phyloP scores from a whole-genome alignment of 2,113 vertebrate genomes.

The Microtus ochrogaster region DNA sequence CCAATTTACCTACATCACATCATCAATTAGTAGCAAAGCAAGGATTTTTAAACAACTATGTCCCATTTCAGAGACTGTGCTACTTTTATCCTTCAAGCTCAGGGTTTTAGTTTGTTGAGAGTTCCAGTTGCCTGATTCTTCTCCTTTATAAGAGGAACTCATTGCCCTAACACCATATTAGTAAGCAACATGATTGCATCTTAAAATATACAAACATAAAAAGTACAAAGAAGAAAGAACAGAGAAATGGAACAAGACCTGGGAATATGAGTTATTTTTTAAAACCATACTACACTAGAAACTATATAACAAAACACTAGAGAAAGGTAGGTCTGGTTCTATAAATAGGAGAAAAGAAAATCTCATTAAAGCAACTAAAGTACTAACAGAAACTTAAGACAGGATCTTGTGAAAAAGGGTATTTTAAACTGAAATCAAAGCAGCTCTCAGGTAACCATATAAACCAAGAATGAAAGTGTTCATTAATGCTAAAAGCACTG shows the following conservation, averaged over 20 bases:
- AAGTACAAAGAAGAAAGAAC: conserved; percentile 48
- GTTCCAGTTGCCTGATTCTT: conserved; percentile 27
- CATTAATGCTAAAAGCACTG: conserved; percentile 64
- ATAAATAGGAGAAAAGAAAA: conserved; percentile 71
- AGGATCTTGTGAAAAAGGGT: conserved; percentile 48
- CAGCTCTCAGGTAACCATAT: conserved; percentile 41
- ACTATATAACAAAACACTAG: conserved; percentile 59
- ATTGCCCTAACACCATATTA: conserved; percentile 21
- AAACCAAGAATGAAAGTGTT: conserved; percentile 56
- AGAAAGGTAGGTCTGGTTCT: conserved; percentile 67
- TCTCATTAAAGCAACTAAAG: conserved; percentile 68
- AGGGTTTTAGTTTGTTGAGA: not conserved
- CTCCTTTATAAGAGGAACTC: not conserved
- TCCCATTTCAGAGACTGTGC: conserved; percentile 25
- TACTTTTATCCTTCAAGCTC: conserved; percentile 5
- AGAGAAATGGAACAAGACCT: conserved; percentile 20
- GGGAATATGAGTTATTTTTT: conserved; percentile 40
- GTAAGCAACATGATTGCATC: conserved; percentile 37
- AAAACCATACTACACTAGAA: conserved; percentile 7
- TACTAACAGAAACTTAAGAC: conserved; percentile 62
- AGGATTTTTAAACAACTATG: conserved; percentile 39
- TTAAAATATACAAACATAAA: conserved; percentile 47
- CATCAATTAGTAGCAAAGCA: conserved; percentile 26
- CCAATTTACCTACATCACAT: not conserved
- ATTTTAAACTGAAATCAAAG: conserved; percentile 67